These are phyloP conservation scores for Harmothoe impar DNA, from an alignment of 2,888 invertebrate genomes.

Conservation along the genomic window DNA sequence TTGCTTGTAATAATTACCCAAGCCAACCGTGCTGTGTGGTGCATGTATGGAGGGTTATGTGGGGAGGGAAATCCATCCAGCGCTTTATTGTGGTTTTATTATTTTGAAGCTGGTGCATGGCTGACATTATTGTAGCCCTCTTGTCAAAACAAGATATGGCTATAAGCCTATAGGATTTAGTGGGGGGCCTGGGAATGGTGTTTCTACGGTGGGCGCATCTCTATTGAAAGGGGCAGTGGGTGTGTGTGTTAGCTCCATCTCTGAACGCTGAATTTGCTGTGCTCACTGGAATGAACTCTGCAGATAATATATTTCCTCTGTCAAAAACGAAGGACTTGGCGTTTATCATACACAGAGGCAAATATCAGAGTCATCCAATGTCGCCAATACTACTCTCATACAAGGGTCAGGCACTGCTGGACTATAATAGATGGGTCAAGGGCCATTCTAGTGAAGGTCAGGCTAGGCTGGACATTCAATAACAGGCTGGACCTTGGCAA, in stretches of 20 bases:
- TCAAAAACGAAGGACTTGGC: neutral
- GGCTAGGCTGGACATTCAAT: no score
- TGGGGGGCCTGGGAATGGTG: neutral
- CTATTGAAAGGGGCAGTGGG: neutral
- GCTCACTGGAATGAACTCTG: neutral
- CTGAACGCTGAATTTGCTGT: neutral
- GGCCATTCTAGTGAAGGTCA: no score
- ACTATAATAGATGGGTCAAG: no score
- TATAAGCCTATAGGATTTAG: neutral
- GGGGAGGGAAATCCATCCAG: neutral
- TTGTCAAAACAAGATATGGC: conserved; percentile 28
- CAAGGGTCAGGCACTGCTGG: no score
- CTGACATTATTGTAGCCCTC: conserved; percentile 4
- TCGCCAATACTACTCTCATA: no score
- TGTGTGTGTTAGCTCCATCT: neutral
- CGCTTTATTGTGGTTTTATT: neutral
- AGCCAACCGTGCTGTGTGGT: neutral
- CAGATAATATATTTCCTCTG: neutral
- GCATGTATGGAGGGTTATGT: neutral
- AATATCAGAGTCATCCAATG: no score
- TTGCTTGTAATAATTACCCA: neutral
- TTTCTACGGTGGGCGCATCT: neutral
- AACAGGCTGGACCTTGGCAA: no score
- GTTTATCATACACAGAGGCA: no score
- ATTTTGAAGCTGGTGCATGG: neutral